phyloP scores from a whole-genome alignment of 1,140 invertebrate genomes.

The Drosophila leontia region DNA sequence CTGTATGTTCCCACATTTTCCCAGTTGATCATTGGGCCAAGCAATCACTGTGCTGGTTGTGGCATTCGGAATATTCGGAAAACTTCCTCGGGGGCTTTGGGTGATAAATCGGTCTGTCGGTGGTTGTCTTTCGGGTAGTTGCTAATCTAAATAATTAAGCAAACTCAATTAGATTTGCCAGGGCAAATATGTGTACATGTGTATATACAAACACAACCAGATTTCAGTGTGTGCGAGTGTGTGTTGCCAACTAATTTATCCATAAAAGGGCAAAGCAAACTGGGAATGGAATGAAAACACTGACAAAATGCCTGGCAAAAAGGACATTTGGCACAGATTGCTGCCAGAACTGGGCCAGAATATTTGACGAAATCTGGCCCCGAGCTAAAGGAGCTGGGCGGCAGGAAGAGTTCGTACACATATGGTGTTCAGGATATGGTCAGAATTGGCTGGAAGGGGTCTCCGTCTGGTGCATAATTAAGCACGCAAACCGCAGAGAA shows the following conservation, averaged over 20 bases:
- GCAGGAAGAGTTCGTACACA: constrained; percentile 13
- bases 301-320: constrained; percentile 20
- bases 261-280: constrained; percentile 43
- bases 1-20: background rate
- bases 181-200: constrained; percentile 12
- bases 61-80: constrained; percentile 8
- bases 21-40: constrained; percentile 1
- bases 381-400: constrained; percentile 10
- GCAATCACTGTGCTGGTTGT: constrained; percentile 19
- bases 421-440: constrained; percentile 31
- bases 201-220: constrained; percentile 13
- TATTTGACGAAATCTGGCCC: constrained; percentile 40
- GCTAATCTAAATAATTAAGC: constrained; percentile 79
- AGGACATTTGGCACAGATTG: constrained; percentile 48
- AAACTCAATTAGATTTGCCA: constrained; percentile 75
- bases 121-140: constrained; percentile 54
- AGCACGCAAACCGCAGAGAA: constrained; percentile 57
- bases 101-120: constrained; percentile 61
- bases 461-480: constrained; percentile 67
- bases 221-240: constrained; percentile 32
- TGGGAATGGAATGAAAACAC: constrained; percentile 36
- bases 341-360: constrained; percentile 36
- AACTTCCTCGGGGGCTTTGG: constrained; percentile 45
- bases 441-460: background rate
- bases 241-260: constrained; percentile 38